phyloP scores from a whole-genome alignment of 2,113 vertebrate species.

The Podarcis cretensis region DNA sequence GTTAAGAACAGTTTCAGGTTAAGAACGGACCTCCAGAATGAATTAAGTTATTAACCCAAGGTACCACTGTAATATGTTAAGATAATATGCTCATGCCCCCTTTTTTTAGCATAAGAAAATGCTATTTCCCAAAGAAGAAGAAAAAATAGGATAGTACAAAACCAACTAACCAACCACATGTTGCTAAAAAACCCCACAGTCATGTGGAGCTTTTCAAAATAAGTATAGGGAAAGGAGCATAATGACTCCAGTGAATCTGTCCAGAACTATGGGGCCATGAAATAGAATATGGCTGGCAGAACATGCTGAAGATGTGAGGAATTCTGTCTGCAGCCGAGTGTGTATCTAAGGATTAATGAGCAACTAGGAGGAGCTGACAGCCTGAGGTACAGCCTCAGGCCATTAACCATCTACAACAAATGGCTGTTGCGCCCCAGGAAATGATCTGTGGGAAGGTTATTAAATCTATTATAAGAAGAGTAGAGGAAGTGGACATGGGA shows the following conservation, averaged over 20 bases:
- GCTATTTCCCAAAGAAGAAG: background rate
- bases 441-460: constrained; percentile 61
- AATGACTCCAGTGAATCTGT: background rate
- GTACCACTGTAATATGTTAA: too few species aligned
- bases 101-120: too few species aligned
- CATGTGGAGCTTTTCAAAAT: constrained; percentile 37
- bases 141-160: background rate
- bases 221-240: constrained; percentile 15
- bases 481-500: background rate
- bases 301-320: constrained; percentile 56
- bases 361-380: constrained; percentile 55
- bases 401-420: constrained; percentile 60
- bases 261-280: background rate
- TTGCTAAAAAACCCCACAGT: constrained; percentile 27
- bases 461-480: constrained; percentile 50
- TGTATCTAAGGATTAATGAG: constrained; percentile 57
- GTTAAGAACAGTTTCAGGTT: too few species aligned
- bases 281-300: constrained; percentile 55
- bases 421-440: constrained; percentile 54
- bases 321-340: constrained; percentile 47
- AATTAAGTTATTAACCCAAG: too few species aligned
- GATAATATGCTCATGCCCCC: too few species aligned
- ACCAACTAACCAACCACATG: background rate
- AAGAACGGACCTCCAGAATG: too few species aligned
- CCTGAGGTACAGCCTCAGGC: constrained; percentile 54